These are phyloP conservation scores for Narcine bancroftii DNA, from an alignment of 2,113 vertebrate genomes.

Conservation along the genomic window DNA sequence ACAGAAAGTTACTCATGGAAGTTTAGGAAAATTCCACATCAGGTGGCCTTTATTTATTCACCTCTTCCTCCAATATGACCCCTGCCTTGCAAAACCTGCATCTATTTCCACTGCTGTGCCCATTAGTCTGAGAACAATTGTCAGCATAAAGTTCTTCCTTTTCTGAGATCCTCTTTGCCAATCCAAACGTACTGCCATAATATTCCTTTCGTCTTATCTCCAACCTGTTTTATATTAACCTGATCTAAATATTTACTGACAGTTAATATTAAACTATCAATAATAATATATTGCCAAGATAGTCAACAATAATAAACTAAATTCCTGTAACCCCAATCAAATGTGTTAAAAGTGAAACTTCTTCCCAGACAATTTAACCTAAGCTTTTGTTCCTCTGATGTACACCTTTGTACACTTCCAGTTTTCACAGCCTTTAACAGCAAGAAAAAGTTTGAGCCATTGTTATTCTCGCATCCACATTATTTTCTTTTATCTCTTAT, in stretches of 20 bases:
- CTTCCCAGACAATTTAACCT: neutral
- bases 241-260: neutral
- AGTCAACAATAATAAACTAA: neutral
- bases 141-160: neutral
- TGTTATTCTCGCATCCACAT: neutral
- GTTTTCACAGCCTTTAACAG: too few relatives aligned
- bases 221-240: neutral
- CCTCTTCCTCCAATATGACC: neutral
- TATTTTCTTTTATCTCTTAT: neutral
- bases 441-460: too few relatives aligned
- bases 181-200: neutral
- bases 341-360: neutral
- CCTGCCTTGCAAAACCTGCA: neutral
- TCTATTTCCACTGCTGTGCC: neutral
- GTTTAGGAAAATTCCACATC: neutral
- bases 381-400: neutral
- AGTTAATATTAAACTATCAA: neutral
- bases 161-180: neutral
- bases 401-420: neutral
- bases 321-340: neutral
- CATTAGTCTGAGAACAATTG: neutral
- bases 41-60: neutral
- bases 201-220: neutral
- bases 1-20: neutral
- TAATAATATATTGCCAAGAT: neutral